Base-by-base conservation (phyloP, 2,113 vertebrate genomes). In the Takifugu flavidus region DNA sequence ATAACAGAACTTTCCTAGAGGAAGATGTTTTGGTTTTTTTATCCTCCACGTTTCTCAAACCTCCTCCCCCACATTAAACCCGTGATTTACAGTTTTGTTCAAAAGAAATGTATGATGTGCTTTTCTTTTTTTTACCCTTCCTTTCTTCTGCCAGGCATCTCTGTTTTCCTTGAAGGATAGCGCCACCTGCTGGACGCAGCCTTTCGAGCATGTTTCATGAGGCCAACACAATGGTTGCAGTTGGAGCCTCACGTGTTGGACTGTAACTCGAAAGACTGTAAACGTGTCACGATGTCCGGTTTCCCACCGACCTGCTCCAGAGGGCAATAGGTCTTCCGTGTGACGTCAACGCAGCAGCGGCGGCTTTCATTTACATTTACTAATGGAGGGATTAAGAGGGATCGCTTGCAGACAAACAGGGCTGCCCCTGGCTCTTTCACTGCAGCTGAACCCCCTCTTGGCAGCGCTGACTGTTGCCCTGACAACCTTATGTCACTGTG, bases 181-280 rank as follows among this genome's bases (percentile, higher is more conserved):
- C 74, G 29, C 84, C 87, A 78, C 67, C 86, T 89, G 62, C 78
- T 86, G 86, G 79, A 56, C 12, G 10, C 3, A 45, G 4, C 6
- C 25, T 7, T 15, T 20, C 27, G 20, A 13, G 34, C 15, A 0
- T 27, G 5, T 52, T 14, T 31, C 11, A 2, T 49, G 25, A 25
- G 28, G 7, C n/a, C 25, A 12, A 1, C 14, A 12, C 29, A 68
- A 56, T 49, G 20, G 57, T 25, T 13, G 20, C 20, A 20, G 2
- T 27, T 45, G 34, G 7, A 7, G 3, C 55, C n/a, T 49, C 12
- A 8, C 11, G 43, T 6, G 13, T 7, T 4, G 20, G 14, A 6
- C 25, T 25, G 2, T 11, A 25, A 56, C 4, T 25, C 59, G 6
- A 58, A 34, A 56, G 53, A 61, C 31, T 25, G 25, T 10, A 13